These are phyloP conservation scores for Oreochromis aureus DNA, from an alignment of 2,113 vertebrate genomes.

Conservation along the genomic window DNA sequence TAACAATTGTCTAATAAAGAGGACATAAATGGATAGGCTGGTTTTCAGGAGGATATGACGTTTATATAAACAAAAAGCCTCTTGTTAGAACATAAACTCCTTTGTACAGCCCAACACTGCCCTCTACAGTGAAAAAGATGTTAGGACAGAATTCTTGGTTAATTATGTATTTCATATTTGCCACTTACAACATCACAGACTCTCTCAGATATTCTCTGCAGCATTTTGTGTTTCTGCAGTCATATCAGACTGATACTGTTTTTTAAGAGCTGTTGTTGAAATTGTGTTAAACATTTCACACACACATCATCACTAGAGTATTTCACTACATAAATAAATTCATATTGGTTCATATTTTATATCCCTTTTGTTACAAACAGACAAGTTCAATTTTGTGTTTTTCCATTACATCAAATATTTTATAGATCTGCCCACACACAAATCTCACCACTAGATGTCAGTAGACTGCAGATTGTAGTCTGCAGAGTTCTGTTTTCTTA, in stretches of 20 bases:
- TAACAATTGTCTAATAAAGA: too few relatives aligned
- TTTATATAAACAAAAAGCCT: too few relatives aligned
- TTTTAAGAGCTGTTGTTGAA: too few relatives aligned
- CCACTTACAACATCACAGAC: not conserved
- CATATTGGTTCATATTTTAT: not conserved
- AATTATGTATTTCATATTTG: not conserved
- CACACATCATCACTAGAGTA: not conserved
- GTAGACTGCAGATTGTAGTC: not conserved
- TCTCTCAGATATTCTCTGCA: not conserved
- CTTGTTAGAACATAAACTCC: too few relatives aligned
- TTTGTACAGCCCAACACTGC: too few relatives aligned
- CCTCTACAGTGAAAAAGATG: too few relatives aligned
- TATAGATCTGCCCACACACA: not conserved
- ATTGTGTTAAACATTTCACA: too few relatives aligned
- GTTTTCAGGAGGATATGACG: too few relatives aligned
- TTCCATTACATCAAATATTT: not conserved
- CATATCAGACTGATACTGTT: too few relatives aligned
- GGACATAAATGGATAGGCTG: too few relatives aligned
- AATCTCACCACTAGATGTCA: not conserved
- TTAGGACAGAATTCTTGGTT: too few relatives aligned
- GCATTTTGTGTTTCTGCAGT: not conserved
- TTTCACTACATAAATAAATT: not conserved
- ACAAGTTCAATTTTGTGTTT: not conserved
- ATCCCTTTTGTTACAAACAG: not conserved
- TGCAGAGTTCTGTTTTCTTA: not conserved